A percentile compares a stretch with the other conserved stretches of the same genome.
Conservation (phyloP, 2,888 invertebrate species). For the Ormyrus rosae region DNA sequence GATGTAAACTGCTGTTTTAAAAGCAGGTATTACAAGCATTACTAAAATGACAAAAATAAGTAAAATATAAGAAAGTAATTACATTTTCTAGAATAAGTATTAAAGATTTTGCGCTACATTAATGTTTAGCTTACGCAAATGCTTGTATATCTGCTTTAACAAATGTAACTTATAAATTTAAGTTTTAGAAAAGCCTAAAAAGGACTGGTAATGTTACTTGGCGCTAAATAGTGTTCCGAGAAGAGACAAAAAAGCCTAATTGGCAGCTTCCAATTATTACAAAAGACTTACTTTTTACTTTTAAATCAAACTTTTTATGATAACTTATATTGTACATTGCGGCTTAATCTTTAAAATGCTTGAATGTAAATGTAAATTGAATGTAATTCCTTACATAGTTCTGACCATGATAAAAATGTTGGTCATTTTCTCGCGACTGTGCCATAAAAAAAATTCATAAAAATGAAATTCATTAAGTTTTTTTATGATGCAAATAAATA, state of each 20-base stretch:
- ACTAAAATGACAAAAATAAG: background rate
- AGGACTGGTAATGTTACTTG: conserved; percentile 19
- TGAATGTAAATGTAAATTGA: conserved; percentile 18
- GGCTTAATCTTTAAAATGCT: conserved; percentile 28
- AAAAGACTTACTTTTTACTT: conserved; percentile 45
- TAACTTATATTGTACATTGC: conserved; percentile 24
- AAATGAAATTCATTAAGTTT: conserved; percentile 11
- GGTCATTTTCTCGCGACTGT: conserved; percentile 30
- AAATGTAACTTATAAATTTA: conserved; percentile 1
- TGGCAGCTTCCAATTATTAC: conserved; percentile 43
- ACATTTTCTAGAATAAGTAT: background rate
- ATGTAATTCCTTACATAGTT: background rate
- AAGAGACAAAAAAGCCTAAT: conserved; percentile 34
- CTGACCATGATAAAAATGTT: conserved; percentile 2
- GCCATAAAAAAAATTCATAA: conserved; percentile 40
- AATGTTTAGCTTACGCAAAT: conserved; percentile 18
- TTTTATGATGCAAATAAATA: background rate
- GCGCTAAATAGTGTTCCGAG: conserved; percentile 39
- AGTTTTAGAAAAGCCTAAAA: conserved; percentile 19
- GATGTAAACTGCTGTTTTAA: conserved; percentile 5
- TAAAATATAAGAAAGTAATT: background rate
- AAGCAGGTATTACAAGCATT: conserved; percentile 42
- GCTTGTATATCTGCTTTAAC: conserved; percentile 33
- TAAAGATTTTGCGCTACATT: background rate
- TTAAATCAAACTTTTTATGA: conserved; percentile 30